phyloP scores from a whole-genome alignment of 1,140 invertebrate genomes.

The Coelopa frigida region DNA sequence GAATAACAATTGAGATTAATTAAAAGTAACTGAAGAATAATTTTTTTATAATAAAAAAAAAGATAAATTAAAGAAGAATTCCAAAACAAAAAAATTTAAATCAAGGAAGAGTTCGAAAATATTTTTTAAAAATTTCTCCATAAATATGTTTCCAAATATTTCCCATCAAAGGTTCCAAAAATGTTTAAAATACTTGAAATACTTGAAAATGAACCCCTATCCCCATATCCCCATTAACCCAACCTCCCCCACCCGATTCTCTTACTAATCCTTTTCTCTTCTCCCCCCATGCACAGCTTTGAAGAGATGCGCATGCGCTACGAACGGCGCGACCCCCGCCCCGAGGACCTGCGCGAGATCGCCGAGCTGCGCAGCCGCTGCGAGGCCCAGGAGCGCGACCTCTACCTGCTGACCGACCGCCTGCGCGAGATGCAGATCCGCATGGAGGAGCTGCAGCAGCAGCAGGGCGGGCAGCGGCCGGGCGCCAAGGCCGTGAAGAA shows the following conservation, averaged over 20 bases:
- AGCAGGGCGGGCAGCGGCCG: not conserved
- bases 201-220: too few relatives aligned
- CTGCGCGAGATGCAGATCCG: conserved; percentile 41
- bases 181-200: too few relatives aligned
- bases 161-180: too few relatives aligned
- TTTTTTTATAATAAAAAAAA: not conserved
- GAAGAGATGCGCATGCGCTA: conserved; percentile 51
- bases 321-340: conserved; percentile 48
- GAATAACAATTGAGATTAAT: too few relatives aligned
- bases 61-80: too few relatives aligned
- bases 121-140: too few relatives aligned
- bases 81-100: too few relatives aligned
- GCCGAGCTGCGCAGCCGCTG: conserved; percentile 48
- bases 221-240: too few relatives aligned
- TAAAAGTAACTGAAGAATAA: not conserved
- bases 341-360: conserved; percentile 50
- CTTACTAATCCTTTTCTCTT: not conserved
- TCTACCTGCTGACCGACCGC: conserved; percentile 48
- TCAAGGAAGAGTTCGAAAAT: too few relatives aligned
- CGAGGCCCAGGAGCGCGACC: conserved; percentile 51
- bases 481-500: conserved; percentile 24
- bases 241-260: too few relatives aligned
- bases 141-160: too few relatives aligned
- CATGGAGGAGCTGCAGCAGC: conserved; percentile 28
- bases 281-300: conserved; percentile 37